A percentile compares a stretch with the other conserved stretches of the same genome.
These are phyloP conservation scores for Pelecanus crispus DNA, from an alignment of 2,113 vertebrate genomes.

Conservation along the genomic window DNA sequence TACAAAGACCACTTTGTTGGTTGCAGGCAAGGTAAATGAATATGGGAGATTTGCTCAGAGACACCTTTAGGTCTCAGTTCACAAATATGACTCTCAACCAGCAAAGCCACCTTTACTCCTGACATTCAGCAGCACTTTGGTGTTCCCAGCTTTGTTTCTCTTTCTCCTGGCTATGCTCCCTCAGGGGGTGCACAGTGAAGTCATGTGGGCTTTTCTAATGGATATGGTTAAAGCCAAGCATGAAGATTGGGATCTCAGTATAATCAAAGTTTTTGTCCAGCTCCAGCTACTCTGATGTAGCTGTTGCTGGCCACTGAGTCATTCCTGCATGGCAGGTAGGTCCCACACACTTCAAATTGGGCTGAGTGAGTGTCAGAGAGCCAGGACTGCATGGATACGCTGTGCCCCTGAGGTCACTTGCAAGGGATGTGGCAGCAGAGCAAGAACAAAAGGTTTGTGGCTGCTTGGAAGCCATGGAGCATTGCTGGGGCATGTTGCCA, in stretches of 20 bases:
- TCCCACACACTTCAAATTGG: not conserved
- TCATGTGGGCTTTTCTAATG: not conserved
- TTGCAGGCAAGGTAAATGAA: not conserved
- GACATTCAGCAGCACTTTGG: not conserved
- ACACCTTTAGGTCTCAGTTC: not conserved
- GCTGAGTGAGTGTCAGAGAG: not conserved
- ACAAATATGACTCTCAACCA: not conserved
- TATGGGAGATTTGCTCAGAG: not conserved
- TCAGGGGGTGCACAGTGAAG: not conserved
- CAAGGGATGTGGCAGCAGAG: not conserved
- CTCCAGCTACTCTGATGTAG: not conserved
- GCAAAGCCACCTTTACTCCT: not conserved
- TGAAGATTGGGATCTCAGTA: not conserved
- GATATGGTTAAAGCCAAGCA: not conserved
- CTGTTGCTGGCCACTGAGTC: not conserved
- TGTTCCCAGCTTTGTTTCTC: not conserved
- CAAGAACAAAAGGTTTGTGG: not conserved
- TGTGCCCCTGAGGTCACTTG: rapidly evolving
- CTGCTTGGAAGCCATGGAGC: not conserved
- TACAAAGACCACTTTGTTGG: not conserved
- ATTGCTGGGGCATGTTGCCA: not conserved
- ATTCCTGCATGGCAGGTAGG: not conserved
- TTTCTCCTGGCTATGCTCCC: not conserved
- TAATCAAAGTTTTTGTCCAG: not conserved
- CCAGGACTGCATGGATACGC: not conserved